A percentile compares a stretch with the other conserved stretches of the same genome.
Conservation (phyloP, 2,797 vertebrate species). For the Vireo griseus region DNA sequence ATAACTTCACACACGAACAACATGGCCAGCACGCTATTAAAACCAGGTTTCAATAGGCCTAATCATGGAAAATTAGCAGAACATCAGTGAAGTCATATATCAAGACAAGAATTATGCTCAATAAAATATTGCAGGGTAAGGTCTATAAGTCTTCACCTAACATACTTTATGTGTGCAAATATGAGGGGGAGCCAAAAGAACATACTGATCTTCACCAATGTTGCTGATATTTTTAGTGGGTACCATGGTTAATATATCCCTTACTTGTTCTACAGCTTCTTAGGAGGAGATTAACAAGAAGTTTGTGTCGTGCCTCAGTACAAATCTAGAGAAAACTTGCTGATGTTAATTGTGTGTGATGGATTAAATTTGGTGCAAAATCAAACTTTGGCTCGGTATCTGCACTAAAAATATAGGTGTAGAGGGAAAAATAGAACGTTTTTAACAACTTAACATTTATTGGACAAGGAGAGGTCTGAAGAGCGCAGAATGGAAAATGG, state of each 20-base stretch:
- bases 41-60: neutral
- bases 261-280: neutral
- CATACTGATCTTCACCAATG: neutral
- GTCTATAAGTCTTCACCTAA: neutral
- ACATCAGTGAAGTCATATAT: neutral
- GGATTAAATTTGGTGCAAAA: conserved; percentile 44
- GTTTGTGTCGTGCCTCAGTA: neutral
- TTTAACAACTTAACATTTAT: conserved; percentile 26
- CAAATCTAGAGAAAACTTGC: neutral
- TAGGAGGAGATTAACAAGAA: neutral
- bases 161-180: neutral
- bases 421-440: neutral
- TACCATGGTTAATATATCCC: neutral
- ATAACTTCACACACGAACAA: neutral
- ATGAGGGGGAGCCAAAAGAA: neutral
- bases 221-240: neutral
- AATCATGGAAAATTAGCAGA: neutral
- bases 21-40: neutral
- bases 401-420: conserved; percentile 21
- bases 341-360: neutral
- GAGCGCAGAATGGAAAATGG: conserved; percentile 39
- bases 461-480: conserved; percentile 18
- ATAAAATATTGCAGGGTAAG: neutral
- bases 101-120: neutral
- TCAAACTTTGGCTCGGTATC: neutral